A percentile compares a stretch with the other conserved stretches of the same genome.
Conservation (phyloP, 2,888 invertebrate species). For the Oligia fasciuncula region DNA sequence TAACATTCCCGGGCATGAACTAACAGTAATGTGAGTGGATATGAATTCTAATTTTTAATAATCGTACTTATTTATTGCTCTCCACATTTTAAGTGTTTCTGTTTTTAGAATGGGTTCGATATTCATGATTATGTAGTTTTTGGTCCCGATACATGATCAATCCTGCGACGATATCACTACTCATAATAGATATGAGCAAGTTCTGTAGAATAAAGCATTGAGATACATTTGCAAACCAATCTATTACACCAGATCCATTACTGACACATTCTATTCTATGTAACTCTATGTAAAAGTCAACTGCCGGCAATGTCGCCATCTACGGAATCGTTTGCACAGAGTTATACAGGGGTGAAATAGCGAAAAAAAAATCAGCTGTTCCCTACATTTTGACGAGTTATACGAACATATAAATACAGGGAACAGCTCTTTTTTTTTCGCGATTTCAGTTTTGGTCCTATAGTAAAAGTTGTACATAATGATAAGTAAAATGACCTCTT, state of each 20-base stretch:
- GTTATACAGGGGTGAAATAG: no score
- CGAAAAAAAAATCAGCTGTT: no score
- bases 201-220: background rate
- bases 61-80: constrained; percentile 38
- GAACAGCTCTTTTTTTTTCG: no score
- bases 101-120: constrained; percentile 25
- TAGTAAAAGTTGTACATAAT: no score
- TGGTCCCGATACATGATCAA: background rate
- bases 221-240: constrained; percentile 3
- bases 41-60: constrained; percentile 58
- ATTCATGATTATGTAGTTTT: constrained; percentile 15
- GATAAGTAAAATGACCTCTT: no score
- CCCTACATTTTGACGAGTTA: no score
- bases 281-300: background rate
- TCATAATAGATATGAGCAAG: background rate
- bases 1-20: constrained; percentile 80
- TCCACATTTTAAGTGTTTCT: constrained; percentile 16
- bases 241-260: background rate
- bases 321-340: background rate
- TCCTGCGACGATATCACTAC: background rate
- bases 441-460: no score
- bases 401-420: no score
- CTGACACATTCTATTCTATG: background rate
- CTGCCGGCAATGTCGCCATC: no score
- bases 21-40: constrained; percentile 84